Conservation (phyloP, 2,888 invertebrate genomes). For the Scaptomyza flava region DNA sequence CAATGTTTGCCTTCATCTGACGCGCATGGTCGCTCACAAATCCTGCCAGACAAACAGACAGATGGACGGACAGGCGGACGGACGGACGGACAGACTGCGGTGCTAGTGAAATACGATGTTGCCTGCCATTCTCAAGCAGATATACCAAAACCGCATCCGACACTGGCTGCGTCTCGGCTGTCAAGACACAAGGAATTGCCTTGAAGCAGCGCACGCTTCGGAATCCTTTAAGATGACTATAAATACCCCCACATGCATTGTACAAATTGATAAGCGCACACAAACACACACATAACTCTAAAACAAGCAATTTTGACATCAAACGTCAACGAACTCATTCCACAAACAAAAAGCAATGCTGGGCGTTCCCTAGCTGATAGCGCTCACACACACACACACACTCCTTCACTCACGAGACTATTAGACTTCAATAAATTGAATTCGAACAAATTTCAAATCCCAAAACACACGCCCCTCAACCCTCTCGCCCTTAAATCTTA, state of each 20-base stretch:
- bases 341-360: conserved; percentile 45
- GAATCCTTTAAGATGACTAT: conserved; percentile 77
- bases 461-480: conserved; percentile 43
- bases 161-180: conserved; percentile 29
- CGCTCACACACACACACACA: conserved; percentile 44
- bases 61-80: neutral
- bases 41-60: conserved; percentile 50
- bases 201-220: conserved; percentile 50
- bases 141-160: conserved; percentile 49
- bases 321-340: conserved; percentile 68
- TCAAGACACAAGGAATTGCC: conserved; percentile 55
- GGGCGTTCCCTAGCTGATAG: conserved; percentile 56
- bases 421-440: conserved; percentile 79
- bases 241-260: conserved; percentile 57
- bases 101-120: conserved; percentile 51
- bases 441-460: conserved; percentile 77
- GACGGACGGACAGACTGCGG: conserved; percentile 45
- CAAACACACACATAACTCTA: conserved; percentile 32
- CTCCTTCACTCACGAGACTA: conserved; percentile 56
- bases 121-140: conserved; percentile 25
- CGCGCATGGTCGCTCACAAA: conserved; percentile 62
- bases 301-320: conserved; percentile 75
- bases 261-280: conserved; percentile 59
- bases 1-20: conserved; percentile 73
- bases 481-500: conserved; percentile 17